These are phyloP conservation scores for Tragelaphus strepsiceros DNA, from an alignment of 2,113 vertebrate genomes.

Conservation along the genomic window DNA sequence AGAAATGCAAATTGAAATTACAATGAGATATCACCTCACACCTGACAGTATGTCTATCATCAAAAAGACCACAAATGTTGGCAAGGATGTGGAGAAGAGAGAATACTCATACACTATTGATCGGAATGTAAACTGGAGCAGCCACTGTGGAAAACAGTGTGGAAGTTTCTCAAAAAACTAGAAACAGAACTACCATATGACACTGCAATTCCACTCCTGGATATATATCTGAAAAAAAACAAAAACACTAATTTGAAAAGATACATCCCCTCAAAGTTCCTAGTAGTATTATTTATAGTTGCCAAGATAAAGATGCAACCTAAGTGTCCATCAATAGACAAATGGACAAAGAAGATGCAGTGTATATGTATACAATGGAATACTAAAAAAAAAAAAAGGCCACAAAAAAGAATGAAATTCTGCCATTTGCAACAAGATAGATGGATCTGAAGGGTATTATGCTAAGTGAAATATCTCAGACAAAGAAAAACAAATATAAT, in stretches of 20 bases:
- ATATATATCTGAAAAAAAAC: background rate
- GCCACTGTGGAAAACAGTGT: background rate
- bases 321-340: background rate
- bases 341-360: background rate
- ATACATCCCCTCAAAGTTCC: background rate
- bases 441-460: background rate
- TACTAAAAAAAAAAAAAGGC: background rate
- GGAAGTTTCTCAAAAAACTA: background rate
- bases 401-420: background rate
- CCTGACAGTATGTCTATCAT: background rate
- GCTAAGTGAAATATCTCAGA: background rate
- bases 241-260: background rate
- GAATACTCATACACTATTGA: background rate
- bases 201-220: background rate
- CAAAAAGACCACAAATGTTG: background rate
- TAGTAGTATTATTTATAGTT: background rate
- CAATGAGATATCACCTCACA: background rate
- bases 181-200: background rate
- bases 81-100: background rate
- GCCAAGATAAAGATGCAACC: background rate
- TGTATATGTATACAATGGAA: background rate
- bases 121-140: background rate
- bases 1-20: background rate
- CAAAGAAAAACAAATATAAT: background rate
- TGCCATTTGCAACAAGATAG: background rate